Base-by-base conservation (phyloP, 1,140 invertebrate species). In the Bombus consobrinus region DNA sequence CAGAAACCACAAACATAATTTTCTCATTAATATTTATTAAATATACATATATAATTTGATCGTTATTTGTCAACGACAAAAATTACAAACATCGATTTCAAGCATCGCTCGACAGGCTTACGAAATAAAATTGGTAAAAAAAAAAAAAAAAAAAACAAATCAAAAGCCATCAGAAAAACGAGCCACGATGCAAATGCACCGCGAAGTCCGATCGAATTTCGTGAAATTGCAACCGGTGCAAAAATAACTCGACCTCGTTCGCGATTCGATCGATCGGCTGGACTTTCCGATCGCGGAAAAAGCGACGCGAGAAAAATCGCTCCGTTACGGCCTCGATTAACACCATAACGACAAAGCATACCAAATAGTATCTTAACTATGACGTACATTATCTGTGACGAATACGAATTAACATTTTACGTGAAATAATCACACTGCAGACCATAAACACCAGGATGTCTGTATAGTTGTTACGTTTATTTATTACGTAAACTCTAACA, bases 221-320 rank as follows among this genome's bases (percentile, higher is more conserved):
- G 53, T 34, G 57, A 41, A 72, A 73, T 81, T 59, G 34, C 78
- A 47, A 3, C 53, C 9, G 15, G 12, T 6, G 34, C 68, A 41
- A 81, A 73, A 41, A 59, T 53, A 28, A 2, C 34, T 39, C 66
- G 34, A 28, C 68, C 68, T 34, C 53, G 53, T 73, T 78, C 47
- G 47, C 47, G 34, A 72, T 39, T 62, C 71, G 80, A 62, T 43
- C 80, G 39, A 72, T 72, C 69, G 69, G 12, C 0, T 5, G 13
- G 39, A n/a, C 18, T 53, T 47, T 66, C 41, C 81, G 34, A 83
- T 83, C 47, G 41, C 41, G 73, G 73, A 39, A 59, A 76, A 82
- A 28, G 15, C 28, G 12, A 6, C 6, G 12, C 9, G 5, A 74
- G 53, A 81, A 74, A 64, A 74, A 81, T 81, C 39, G 53, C 15